A percentile compares a stretch with the other conserved stretches of the same genome.
Conservation (phyloP, 2,113 vertebrate genomes). For the Anhinga rufa region DNA sequence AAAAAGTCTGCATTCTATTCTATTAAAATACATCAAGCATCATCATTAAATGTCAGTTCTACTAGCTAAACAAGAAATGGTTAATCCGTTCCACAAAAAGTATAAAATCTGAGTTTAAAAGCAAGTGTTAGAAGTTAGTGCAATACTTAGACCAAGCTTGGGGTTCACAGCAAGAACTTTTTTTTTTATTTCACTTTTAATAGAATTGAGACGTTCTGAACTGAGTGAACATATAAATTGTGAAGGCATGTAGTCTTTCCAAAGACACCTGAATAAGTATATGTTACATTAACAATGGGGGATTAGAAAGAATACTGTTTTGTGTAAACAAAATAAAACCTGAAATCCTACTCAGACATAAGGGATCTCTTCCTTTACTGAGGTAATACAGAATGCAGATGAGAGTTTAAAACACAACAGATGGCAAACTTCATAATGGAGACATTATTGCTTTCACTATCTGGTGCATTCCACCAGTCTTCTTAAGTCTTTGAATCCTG, state of each 20-base stretch:
- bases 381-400: not conserved
- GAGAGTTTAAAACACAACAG: not conserved
- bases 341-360: not conserved
- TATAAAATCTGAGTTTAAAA: not conserved
- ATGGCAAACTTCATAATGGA: not conserved
- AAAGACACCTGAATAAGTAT: not conserved
- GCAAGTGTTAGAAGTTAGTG: not conserved
- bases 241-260: not conserved
- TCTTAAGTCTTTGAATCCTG: not conserved
- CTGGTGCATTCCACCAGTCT: not conserved
- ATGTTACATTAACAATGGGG: not conserved
- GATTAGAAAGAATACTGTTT: not conserved
- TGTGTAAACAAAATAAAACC: not conserved
- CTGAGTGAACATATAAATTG: not conserved
- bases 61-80: not conserved
- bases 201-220: not conserved
- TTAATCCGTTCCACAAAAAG: not conserved
- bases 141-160: not conserved
- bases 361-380: not conserved
- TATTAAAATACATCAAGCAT: not conserved
- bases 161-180: not conserved
- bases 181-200: not conserved
- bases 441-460: not conserved
- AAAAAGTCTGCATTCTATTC: not conserved
- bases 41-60: not conserved